These are phyloP conservation scores for Oxytorus armatus DNA, from an alignment of 2,888 invertebrate genomes.

Conservation along the genomic window DNA sequence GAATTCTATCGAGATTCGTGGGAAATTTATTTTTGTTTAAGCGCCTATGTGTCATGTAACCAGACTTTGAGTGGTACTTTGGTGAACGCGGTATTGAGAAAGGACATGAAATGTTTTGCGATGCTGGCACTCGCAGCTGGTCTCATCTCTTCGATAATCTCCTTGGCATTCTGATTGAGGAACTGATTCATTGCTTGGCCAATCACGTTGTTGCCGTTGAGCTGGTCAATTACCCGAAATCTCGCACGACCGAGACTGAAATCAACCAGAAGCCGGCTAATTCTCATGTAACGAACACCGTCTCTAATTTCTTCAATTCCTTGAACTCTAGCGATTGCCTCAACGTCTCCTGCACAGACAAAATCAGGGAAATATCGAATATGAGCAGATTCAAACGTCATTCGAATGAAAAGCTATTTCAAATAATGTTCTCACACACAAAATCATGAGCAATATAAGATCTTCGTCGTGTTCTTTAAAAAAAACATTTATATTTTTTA, in stretches of 20 bases:
- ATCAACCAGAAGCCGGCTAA: constrained; percentile 89
- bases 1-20: constrained; percentile 14
- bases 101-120: constrained; percentile 90
- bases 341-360: constrained; percentile 87
- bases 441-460: too few relatives aligned
- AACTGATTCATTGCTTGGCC: constrained; percentile 95
- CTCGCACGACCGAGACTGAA: constrained; percentile 89
- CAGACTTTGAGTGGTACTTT: constrained; percentile 90
- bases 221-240: constrained; percentile 90
- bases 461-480: too few relatives aligned
- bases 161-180: constrained; percentile 91
- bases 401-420: not conserved
- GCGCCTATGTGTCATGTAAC: constrained; percentile 84
- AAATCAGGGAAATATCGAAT: not conserved
- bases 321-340: constrained; percentile 89
- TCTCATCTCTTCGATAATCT: constrained; percentile 93
- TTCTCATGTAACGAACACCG: constrained; percentile 88
- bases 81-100: constrained; percentile 90
- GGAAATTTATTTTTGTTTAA: not conserved
- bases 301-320: constrained; percentile 88
- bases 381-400: not conserved
- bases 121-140: constrained; percentile 91
- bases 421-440: not conserved
- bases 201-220: constrained; percentile 91
- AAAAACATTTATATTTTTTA: too few relatives aligned